A percentile compares a stretch with the other conserved stretches of the same genome.
Conservation (phyloP, 2,113 vertebrate genomes). For the Atlantisia rogersi region DNA sequence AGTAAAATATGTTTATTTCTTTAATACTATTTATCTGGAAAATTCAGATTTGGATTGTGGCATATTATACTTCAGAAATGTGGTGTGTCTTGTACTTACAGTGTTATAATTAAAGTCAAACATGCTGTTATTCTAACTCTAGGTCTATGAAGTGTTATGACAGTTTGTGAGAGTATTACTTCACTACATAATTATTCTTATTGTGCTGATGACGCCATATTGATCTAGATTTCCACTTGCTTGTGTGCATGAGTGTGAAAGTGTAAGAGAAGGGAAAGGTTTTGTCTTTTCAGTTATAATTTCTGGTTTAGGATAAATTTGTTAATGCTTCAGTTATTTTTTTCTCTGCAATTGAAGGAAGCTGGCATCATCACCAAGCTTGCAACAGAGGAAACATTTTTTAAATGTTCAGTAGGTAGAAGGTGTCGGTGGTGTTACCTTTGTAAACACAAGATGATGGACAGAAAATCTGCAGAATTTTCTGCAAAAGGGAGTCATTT, state of each 20-base stretch:
- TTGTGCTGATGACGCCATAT: not conserved
- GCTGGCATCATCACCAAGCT: not conserved
- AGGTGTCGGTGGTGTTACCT: not conserved
- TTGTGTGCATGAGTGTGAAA: not conserved
- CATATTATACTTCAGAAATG: not conserved
- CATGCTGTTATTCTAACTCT: not conserved
- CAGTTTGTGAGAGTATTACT: not conserved
- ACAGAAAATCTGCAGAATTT: conserved; percentile 19
- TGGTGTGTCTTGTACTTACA: not conserved
- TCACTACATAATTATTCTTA: not conserved
- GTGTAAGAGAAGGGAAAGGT: not conserved
- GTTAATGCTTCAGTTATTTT: not conserved
- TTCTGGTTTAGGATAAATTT: not conserved
- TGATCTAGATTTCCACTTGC: not conserved
- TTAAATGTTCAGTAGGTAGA: not conserved
- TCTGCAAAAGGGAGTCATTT: conserved; percentile 7
- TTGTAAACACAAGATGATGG: conserved; percentile 16
- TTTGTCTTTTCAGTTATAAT: not conserved
- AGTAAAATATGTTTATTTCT: not conserved
- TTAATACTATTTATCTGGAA: not conserved
- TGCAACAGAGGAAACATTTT: not conserved
- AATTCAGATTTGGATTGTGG: not conserved
- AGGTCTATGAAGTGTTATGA: not conserved
- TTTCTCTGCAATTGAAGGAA: not conserved
- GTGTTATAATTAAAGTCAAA: not conserved